These are phyloP conservation scores for Neolamprologus sp. DNA, from an alignment of 2,113 vertebrate genomes.

Conservation along the genomic window DNA sequence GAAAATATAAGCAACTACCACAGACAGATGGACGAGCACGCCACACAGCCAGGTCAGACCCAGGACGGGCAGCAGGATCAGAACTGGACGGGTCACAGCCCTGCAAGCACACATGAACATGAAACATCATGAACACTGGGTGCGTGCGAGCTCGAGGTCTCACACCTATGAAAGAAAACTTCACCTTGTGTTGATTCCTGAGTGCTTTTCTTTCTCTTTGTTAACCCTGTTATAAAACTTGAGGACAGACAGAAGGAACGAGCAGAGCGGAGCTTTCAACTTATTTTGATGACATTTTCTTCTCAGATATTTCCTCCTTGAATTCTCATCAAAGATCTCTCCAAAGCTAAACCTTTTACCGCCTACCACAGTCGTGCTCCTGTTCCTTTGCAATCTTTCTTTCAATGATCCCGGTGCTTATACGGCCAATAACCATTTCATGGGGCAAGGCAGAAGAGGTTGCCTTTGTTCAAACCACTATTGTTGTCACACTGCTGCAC, in stretches of 20 bases:
- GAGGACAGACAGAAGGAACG: neutral
- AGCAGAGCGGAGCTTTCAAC: constrained; percentile 10
- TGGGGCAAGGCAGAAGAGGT: constrained; percentile 44
- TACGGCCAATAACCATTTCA: constrained; percentile 36
- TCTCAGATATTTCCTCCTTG: constrained; percentile 10
- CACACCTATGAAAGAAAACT: neutral
- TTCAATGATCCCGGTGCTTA: constrained; percentile 33
- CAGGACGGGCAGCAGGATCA: constrained; percentile 84
- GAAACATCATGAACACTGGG: neutral
- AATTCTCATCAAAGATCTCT: constrained; percentile 3
- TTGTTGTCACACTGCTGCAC: constrained; percentile 61
- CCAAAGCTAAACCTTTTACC: constrained; percentile 5
- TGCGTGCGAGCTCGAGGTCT: neutral
- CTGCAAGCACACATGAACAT: constrained; percentile 46
- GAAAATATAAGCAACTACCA: constrained; percentile 78
- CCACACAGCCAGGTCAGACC: constrained; percentile 90
- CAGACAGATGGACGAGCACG: constrained; percentile 81
- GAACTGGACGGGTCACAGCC: constrained; percentile 80
- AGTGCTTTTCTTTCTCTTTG: neutral
- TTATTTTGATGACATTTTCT: constrained; percentile 13
- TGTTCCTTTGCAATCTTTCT: constrained; percentile 16
- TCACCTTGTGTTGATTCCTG: neutral
- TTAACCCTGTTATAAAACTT: neutral
- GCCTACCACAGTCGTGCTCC: constrained; percentile 1
- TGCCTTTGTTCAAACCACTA: constrained; percentile 50